Evolutionary conservation across 2,888 invertebrate species (phyloP), one percentile per base, ranked within the genome.

Genomic region (Agrotis exclamationis): DNA sequence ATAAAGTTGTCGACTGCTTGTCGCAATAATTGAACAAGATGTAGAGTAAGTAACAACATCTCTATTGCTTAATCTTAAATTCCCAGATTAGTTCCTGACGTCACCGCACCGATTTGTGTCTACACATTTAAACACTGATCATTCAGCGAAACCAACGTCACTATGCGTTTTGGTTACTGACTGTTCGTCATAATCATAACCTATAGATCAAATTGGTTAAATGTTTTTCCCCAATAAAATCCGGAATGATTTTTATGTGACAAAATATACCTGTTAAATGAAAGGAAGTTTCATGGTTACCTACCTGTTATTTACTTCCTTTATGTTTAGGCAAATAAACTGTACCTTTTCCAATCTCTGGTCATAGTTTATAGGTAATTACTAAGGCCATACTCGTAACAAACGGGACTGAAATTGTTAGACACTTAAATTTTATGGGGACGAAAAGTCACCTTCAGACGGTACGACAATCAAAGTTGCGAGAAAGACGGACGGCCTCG

Each of bases 401-500:
- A 70, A 76, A 76, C 77, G 70, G 74, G 76, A 81, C 70, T 75
- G 47, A 24, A 74, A 70, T 81, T 70, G 39, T 70, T 73, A 63
- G 72, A 62, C 51, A 62, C 48, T 67, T 51, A 63, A 56, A 44
- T 73, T 77, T 76, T 70, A 77, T 77, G 71, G 62, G 53, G 69
- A 73, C 63, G 47, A 67, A 81, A 79, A 70, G 68, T 73, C 72
- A 67, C 79, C 71, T 77, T 80, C 72, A 74, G 67, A 70, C 77
- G 64, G 64, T 82, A 86, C 79, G 82, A 88, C 85, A 89, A 86
- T 86, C 83, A 85, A 82, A 82, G 79, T 85, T 85, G 70, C 71
- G 83, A 82, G 81, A 89, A 89, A 90, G 86, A 89, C 85, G 79
- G 81, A 89, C 83, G 84, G 84, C 88, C 87, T 88, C 89, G 85